A percentile compares a stretch with the other conserved stretches of the same genome.
phyloP scores from a whole-genome alignment of 2,113 vertebrate species.

The Etheostoma cragini region DNA sequence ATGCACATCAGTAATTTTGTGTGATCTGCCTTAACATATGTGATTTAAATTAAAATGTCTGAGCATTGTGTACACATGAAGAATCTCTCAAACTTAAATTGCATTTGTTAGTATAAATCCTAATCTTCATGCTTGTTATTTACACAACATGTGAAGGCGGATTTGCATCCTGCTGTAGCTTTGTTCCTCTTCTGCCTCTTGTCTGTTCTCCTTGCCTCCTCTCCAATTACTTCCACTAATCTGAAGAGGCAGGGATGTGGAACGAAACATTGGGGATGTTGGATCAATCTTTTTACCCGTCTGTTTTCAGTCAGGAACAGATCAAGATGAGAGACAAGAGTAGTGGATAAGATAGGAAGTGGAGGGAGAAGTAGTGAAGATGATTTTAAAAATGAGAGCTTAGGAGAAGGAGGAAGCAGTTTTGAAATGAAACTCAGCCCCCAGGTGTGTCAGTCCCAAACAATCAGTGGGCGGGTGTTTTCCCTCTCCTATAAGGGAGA shows the following conservation, averaged over 20 bases:
- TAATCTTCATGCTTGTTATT: background rate
- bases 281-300: constrained; percentile 43
- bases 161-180: background rate
- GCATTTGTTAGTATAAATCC: background rate
- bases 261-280: constrained; percentile 30
- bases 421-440: constrained; percentile 72
- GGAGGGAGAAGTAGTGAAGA: background rate
- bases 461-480: constrained; percentile 75
- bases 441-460: constrained; percentile 75
- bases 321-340: constrained; percentile 18
- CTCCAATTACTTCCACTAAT: constrained; percentile 33
- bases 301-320: constrained; percentile 32
- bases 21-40: background rate
- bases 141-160: background rate
- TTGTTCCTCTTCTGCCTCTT: constrained; percentile 21
- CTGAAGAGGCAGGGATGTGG: constrained; percentile 39
- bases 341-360: constrained; percentile 1
- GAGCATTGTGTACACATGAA: background rate
- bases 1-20: background rate
- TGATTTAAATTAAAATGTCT: background rate
- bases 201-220: constrained; percentile 4
- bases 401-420: constrained; percentile 41
- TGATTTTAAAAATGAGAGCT: constrained; percentile 2
- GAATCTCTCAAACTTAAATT: background rate
- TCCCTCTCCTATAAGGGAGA: constrained; percentile 70